Base-by-base conservation (phyloP, 53 echinoderm and acorn worm genomes). In the Echinarachnius parma region DNA sequence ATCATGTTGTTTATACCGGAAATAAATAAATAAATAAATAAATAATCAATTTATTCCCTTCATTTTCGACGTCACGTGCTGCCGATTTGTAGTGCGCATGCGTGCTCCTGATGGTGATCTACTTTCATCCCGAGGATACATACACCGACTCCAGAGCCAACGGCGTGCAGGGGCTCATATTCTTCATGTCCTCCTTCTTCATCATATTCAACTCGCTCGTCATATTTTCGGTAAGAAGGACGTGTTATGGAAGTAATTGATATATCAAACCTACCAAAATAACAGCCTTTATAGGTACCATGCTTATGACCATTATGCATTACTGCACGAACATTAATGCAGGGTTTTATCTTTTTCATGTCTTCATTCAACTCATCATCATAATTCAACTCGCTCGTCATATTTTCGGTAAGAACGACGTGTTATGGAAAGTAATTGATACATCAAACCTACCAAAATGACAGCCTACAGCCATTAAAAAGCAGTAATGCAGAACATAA, bases 161-260 rank as follows among this genome's bases (percentile, higher is more conserved):
- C 31, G 66, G 76, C 28, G 37, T 64, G 9, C 76, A 82, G 34
- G 83, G 83, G 26, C 39, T 82, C 2, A 30, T 82, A 5, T 82
- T 76, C 66, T 82, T 82, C 35, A 55, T 82, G 46, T 82, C 76
- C 8, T 54, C 83, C 18, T 65, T 76, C 67, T 82, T 82, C 29
- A 82, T 76, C 30, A 55, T 82, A 10, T 64, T 82, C 48, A 82
- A 82, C 42, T 76, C 62, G 2, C 57, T 65, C 14, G 44, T 76
- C 31, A 36, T 82, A 4, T 31, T 82, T 20, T 65, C 65, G 22
- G 83, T 82, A 34, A 81, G 54, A 29, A n/a, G n/a, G n/a, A n/a
- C n/a, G n/a, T n/a, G n/a, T n/a, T n/a, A n/a, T n/a, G n/a, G n/a
- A n/a, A n/a, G n/a, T n/a, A 13, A 13, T 7, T 39, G 42, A 39